phyloP scores from a whole-genome alignment of 1,140 invertebrate genomes.

The Sinonovacula constricta region DNA sequence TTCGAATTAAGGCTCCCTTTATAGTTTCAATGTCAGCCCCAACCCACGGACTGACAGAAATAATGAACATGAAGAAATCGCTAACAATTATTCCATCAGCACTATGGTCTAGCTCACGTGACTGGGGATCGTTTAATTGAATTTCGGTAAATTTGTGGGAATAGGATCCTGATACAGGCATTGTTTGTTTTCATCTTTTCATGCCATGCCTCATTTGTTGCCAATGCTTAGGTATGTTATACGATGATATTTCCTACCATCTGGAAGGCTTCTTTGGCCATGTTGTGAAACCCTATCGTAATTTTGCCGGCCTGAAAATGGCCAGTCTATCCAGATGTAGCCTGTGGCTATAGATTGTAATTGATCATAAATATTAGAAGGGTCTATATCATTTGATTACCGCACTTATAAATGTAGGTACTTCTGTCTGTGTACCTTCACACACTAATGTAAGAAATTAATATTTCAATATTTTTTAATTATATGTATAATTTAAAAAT shows the following conservation, averaged over 20 bases:
- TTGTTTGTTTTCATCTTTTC: constrained; percentile 42
- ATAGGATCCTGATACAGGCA: constrained; percentile 12
- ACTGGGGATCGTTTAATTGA: constrained; percentile 39
- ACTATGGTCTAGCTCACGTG: constrained; percentile 20
- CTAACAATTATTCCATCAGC: constrained; percentile 11
- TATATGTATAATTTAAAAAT: too few relatives aligned
- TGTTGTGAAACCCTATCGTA: constrained; percentile 38
- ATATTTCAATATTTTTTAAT: too few relatives aligned
- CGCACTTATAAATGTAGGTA: too few relatives aligned
- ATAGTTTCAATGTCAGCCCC: constrained; percentile 44
- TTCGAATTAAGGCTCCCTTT: constrained; percentile 46
- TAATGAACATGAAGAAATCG: constrained; percentile 35
- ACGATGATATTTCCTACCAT: constrained; percentile 12
- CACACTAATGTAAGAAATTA: too few relatives aligned
- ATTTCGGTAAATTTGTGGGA: constrained; percentile 37
- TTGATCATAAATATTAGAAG: too few relatives aligned
- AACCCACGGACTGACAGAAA: neutral
- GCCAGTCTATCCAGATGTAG: too few relatives aligned
- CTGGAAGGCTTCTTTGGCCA: constrained; percentile 15
- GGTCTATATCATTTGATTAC: too few relatives aligned
- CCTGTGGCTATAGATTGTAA: too few relatives aligned
- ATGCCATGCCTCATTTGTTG: constrained; percentile 36
- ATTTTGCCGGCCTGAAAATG: too few relatives aligned
- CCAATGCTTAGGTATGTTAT: neutral
- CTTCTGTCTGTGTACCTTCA: too few relatives aligned